These are phyloP conservation scores for Pedetes capensis DNA, from an alignment of 2,113 vertebrate genomes.

Conservation along the genomic window DNA sequence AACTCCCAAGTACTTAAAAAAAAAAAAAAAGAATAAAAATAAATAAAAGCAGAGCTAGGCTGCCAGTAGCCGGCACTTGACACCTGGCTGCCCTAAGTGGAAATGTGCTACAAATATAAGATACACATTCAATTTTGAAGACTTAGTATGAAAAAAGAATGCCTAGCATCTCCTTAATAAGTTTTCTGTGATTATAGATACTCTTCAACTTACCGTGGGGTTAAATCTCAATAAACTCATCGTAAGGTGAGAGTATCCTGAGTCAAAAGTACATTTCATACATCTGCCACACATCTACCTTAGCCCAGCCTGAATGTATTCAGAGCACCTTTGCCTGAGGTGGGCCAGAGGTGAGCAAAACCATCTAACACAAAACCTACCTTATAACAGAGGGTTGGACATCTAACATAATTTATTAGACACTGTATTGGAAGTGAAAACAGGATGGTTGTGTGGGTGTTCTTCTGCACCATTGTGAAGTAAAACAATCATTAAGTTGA, in stretches of 20 bases:
- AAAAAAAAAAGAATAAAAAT: too few relatives aligned
- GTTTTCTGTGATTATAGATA: neutral
- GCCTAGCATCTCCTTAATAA: neutral
- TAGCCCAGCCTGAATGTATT: neutral
- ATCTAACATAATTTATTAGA: neutral
- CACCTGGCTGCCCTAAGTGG: neutral
- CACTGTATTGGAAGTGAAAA: neutral
- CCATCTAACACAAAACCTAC: neutral
- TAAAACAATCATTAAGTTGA: neutral
- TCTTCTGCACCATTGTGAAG: neutral
- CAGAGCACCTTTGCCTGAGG: neutral
- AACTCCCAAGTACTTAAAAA: too few relatives aligned
- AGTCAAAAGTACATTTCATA: neutral
- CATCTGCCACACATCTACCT: neutral
- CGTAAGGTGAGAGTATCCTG: neutral
- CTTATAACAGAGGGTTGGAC: neutral
- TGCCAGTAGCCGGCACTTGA: neutral
- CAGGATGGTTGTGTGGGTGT: neutral
- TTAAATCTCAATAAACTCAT: neutral
- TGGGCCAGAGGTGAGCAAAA: too few relatives aligned
- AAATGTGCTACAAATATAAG: too few relatives aligned
- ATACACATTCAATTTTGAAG: too few relatives aligned
- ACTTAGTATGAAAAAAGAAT: neutral
- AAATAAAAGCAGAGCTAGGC: neutral
- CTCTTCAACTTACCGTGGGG: neutral